These are phyloP conservation scores for Aplodontia rufa DNA, from an alignment of 2,113 vertebrate genomes.

Conservation along the genomic window DNA sequence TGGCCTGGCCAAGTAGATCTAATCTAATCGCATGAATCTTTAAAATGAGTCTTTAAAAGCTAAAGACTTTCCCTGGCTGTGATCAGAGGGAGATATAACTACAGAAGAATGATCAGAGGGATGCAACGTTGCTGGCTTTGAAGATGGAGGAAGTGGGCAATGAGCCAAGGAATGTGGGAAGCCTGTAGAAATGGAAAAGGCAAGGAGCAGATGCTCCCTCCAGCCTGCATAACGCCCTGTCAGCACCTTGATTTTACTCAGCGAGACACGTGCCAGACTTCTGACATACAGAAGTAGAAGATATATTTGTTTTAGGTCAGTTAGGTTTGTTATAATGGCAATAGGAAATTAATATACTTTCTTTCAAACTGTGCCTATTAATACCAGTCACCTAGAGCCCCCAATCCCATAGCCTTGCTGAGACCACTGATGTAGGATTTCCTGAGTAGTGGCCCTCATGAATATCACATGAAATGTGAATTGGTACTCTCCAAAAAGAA, in stretches of 20 bases:
- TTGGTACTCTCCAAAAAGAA: not conserved
- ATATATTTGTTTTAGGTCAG: not conserved
- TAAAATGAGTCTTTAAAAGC: slow-evolving; percentile 44
- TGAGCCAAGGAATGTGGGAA: slow-evolving; percentile 1
- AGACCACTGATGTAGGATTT: not conserved
- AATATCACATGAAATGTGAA: not conserved
- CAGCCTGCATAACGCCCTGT: not conserved
- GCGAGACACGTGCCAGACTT: not conserved
- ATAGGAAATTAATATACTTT: not conserved
- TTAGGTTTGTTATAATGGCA: not conserved
- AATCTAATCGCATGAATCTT: slow-evolving; percentile 60
- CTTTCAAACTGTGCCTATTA: not conserved
- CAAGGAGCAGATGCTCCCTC: not conserved
- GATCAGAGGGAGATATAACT: slow-evolving; percentile 47
- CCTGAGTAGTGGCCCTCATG: not conserved
- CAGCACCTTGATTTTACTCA: not conserved
- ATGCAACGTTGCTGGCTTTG: not conserved
- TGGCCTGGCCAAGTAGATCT: not conserved
- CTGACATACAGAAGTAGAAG: not conserved
- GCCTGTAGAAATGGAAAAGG: slow-evolving; percentile 4
- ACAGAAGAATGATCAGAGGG: slow-evolving; percentile 49
- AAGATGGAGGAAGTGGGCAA: not conserved
- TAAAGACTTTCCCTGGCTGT: not conserved
- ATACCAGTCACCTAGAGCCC: not conserved
- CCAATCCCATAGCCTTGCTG: not conserved